Evolutionary conservation across 2,113 vertebrate genomes (phyloP).

Genomic region (Corythornis vintsioides): DNA sequence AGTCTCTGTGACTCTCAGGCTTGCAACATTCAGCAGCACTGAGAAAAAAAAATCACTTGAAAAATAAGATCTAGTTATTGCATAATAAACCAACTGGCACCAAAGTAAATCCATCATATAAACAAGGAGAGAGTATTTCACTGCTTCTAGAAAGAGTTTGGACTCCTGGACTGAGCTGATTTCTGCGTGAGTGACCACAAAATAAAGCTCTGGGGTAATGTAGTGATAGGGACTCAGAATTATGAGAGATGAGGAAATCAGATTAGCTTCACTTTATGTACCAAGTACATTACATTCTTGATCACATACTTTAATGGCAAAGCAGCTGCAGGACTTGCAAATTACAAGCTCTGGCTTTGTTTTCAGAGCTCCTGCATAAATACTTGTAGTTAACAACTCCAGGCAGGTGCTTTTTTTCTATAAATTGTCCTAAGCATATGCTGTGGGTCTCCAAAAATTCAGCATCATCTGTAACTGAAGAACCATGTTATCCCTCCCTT

Average conservation of each 20-base stretch:
- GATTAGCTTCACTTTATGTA: background rate
- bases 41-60: background rate
- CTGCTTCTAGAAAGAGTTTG: background rate
- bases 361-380: slow-evolving; percentile 19
- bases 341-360: slow-evolving; percentile 10
- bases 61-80: background rate
- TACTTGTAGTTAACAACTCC: background rate
- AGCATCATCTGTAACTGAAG: background rate
- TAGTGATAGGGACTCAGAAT: background rate
- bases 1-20: background rate
- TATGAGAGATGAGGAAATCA: background rate
- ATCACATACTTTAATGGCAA: background rate
- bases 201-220: background rate
- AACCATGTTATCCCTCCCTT: background rate
- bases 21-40: background rate
- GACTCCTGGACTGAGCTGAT: background rate
- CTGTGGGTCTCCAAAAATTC: background rate
- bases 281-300: background rate
- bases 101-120: slow-evolving; percentile 7
- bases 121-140: slow-evolving; percentile 3
- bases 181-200: background rate
- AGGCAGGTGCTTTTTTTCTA: background rate
- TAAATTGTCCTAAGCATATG: background rate
- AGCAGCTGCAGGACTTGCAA: slow-evolving; percentile 17
- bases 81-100: slow-evolving; percentile 4